A percentile compares a stretch with the other conserved stretches of the same genome.
These are phyloP conservation scores for Ptyas mucosa DNA, from an alignment of 2,113 vertebrate genomes.

Conservation along the genomic window DNA sequence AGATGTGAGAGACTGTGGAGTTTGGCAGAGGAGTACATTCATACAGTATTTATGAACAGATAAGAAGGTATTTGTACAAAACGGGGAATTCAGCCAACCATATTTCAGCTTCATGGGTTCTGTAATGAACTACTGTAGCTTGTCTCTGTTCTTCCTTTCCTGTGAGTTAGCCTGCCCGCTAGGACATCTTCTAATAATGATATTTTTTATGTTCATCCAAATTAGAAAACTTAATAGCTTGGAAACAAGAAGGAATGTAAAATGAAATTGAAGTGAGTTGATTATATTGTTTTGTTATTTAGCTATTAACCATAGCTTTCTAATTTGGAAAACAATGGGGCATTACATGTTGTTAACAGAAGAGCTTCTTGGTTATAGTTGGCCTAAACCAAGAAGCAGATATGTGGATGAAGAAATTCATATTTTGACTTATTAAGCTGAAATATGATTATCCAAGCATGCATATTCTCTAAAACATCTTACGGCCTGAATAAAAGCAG, in stretches of 20 bases:
- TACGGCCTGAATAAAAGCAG: not conserved
- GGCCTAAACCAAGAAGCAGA: not conserved
- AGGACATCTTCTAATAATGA: not conserved
- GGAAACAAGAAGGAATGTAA: not conserved
- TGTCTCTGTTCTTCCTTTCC: not conserved
- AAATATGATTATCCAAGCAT: not conserved
- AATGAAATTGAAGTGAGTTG: not conserved
- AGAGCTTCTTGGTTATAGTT: not conserved
- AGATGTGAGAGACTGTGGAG: not conserved
- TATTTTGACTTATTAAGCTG: not conserved
- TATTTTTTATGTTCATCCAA: not conserved
- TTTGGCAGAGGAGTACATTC: not conserved
- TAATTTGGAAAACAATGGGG: not conserved
- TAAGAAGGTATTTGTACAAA: not conserved
- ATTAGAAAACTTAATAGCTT: not conserved
- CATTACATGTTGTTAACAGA: not conserved
- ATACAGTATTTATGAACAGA: not conserved
- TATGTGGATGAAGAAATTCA: not conserved
- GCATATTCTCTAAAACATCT: not conserved
- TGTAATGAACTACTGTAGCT: not conserved
- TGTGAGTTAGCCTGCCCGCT: not conserved
- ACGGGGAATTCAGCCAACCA: not conserved
- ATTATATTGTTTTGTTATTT: not conserved
- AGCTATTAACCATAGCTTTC: not conserved
- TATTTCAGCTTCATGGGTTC: not conserved